phyloP scores from a whole-genome alignment of 2,888 invertebrate genomes.

The Ornithoptera priamus region DNA sequence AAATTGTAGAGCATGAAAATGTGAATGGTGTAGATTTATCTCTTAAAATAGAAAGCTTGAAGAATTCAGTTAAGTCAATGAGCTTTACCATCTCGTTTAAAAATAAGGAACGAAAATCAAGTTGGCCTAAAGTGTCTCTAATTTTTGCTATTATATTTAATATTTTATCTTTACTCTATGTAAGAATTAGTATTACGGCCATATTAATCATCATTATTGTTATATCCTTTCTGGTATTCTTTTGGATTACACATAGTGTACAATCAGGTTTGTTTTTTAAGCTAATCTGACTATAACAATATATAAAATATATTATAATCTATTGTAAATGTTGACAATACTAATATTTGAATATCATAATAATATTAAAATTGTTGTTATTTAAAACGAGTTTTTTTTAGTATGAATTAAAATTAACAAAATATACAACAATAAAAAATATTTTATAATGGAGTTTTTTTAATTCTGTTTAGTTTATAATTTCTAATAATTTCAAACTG shows the following conservation, averaged over 20 bases:
- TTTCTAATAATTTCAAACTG: too few species aligned
- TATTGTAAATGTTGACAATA: background rate
- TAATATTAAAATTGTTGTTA: background rate
- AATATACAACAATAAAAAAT: too few species aligned
- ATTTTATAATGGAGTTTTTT: too few species aligned
- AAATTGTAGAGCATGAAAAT: conserved; percentile 54
- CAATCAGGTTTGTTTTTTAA: conserved; percentile 57
- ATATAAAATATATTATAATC: background rate
- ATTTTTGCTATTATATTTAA: conserved; percentile 61
- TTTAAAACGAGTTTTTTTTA: too few species aligned
- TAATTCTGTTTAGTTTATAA: too few species aligned
- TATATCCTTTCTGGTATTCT: conserved; percentile 58
- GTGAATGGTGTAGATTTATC: conserved; percentile 64
- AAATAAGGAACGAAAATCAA: conserved; percentile 47
- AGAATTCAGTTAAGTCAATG: conserved; percentile 54
- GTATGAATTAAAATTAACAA: too few species aligned
- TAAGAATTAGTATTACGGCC: conserved; percentile 59
- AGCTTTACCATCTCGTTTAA: conserved; percentile 64
- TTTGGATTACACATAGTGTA: conserved; percentile 72
- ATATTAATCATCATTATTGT: conserved; percentile 57
- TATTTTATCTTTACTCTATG: conserved; percentile 53
- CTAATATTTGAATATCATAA: background rate
- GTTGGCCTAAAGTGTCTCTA: conserved; percentile 56
- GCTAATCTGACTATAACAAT: background rate
- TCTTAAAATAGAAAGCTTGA: conserved; percentile 50